These are phyloP conservation scores for Protomyctophum bolini DNA, from an alignment of 2,113 vertebrate genomes.

Conservation along the genomic window DNA sequence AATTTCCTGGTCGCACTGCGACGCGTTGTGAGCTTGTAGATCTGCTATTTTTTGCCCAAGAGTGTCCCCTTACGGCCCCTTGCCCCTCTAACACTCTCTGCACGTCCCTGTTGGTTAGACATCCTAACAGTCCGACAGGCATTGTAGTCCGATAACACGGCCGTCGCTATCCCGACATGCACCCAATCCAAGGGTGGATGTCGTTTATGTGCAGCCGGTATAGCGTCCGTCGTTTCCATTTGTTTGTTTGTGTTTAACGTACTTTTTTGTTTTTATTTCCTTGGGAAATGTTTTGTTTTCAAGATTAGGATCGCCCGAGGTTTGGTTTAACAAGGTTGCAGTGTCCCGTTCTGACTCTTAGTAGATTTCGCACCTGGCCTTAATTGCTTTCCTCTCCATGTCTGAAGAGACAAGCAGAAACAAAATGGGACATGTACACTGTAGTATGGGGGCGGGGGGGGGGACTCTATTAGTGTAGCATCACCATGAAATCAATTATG, in stretches of 20 bases:
- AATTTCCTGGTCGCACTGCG: too few species aligned
- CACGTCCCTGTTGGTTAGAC: too few species aligned
- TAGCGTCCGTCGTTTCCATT: too few species aligned
- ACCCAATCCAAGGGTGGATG: neutral
- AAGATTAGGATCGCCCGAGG: neutral
- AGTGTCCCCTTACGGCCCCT: too few species aligned
- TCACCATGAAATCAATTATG: neutral
- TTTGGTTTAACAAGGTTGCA: neutral
- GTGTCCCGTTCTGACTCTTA: neutral
- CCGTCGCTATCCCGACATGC: too few species aligned
- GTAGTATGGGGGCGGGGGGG: too few species aligned
- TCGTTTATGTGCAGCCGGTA: too few species aligned
- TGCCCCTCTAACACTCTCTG: too few species aligned
- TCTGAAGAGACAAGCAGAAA: neutral
- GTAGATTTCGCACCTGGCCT: neutral
- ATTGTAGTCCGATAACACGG: too few species aligned
- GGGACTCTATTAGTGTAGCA: neutral
- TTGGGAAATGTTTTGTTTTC: neutral
- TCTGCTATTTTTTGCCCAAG: too few species aligned
- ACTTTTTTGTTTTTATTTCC: neutral
- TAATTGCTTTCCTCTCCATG: neutral
- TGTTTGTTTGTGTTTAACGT: neutral
- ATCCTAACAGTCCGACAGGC: too few species aligned
- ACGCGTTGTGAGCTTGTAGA: too few species aligned
- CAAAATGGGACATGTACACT: neutral